These are phyloP conservation scores for Julus scanicus DNA, from an alignment of 2,888 invertebrate genomes.

Conservation along the genomic window DNA sequence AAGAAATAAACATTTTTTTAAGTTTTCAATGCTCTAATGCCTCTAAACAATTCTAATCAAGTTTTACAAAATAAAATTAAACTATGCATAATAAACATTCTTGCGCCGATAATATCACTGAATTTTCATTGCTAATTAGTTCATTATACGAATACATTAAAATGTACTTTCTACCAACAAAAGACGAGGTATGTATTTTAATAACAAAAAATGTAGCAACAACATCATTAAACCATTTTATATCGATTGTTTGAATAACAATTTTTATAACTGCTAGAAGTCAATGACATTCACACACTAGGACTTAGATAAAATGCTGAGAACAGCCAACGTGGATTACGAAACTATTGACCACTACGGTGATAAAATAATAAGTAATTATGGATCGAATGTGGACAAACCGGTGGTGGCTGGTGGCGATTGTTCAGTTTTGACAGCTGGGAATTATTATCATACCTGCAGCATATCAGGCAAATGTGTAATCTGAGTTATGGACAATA, in stretches of 20 bases:
- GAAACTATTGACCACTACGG: background rate
- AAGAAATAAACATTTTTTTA: background rate
- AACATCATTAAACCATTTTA: constrained; percentile 7
- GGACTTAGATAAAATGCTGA: constrained; percentile 8
- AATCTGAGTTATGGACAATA: constrained; percentile 22
- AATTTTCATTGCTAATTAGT: background rate
- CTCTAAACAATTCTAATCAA: background rate
- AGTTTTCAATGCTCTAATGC: background rate
- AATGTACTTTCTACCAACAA: background rate
- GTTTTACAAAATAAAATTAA: background rate
- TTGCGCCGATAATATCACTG: background rate
- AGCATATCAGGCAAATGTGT: background rate
- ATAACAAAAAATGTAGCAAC: constrained; percentile 17
- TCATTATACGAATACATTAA: background rate
- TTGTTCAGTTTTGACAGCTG: background rate
- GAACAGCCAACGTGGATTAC: background rate
- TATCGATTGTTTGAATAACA: constrained; percentile 14
- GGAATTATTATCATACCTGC: constrained; percentile 14
- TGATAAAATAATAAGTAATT: constrained; percentile 21
- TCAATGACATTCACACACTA: background rate
- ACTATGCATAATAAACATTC: background rate
- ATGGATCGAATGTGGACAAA: constrained; percentile 28
- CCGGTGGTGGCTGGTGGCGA: constrained; percentile 7
- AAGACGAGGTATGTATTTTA: background rate
- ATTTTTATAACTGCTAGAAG: background rate